Evolutionary conservation across 2,113 vertebrate species (phyloP), one percentile per base, ranked within the genome.

Genomic region (Acrocephalus kingi): DNA sequence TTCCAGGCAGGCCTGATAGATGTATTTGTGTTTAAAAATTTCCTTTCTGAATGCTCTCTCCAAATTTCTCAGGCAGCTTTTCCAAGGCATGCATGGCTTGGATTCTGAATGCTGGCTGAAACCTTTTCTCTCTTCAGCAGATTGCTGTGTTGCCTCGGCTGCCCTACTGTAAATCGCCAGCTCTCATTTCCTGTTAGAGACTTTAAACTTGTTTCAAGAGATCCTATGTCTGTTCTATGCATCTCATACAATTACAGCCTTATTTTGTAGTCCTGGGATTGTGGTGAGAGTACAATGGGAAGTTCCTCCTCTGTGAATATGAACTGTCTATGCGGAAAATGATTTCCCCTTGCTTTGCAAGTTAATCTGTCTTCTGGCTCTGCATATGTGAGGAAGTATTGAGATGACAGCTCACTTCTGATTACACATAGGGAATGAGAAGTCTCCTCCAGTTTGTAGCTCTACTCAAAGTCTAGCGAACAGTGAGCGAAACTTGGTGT

Each of bases 401-500:
- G 3, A n/a, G 46, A 27, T 4, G 11, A 20, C 18, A 48, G 18
- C 51, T 71, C 0, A 2, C 67, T 83, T 66, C 35, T 66, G 13
- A 49, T 67, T 6, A 17, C 15, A n/a, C 23, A 4, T 2, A 27
- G 14, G 49, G 13, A 68, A 41, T 33, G 14, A 78, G 25, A 71
- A 71, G 54, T 55, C 6, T 75, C 9, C 25, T 4, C 3, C 22
- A 17, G 58, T 83, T 83, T 69, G 25, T 80, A 54, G 33, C 41
- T 76, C 15, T 52, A 13, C 10, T 39, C 41, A 30, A 37, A 73
- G 41, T 73, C 46, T 41, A 54, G 23, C 7, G 16, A 90, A 22
- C 20, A 27, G 27, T 48, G 72, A 84, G 37, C 0, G 0, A 49
- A 92, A 46, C 43, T 62, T 0, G 1, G 9, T 3, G 5, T 74